Base-by-base conservation (phyloP, 2,113 vertebrate species). In the Actinemys pallida region DNA sequence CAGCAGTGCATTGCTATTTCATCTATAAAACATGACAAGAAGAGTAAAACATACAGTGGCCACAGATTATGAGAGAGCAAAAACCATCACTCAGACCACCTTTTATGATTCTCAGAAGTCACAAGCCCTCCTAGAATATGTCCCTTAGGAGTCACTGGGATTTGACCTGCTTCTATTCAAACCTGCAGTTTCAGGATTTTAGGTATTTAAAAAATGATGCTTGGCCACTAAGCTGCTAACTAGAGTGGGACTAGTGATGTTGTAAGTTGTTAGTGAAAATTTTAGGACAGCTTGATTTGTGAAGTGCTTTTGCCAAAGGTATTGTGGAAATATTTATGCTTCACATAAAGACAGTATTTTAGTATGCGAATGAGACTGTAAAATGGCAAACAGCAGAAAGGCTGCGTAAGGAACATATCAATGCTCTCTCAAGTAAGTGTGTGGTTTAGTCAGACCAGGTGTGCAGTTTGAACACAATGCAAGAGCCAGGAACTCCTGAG, bases 241-340 rank as follows among this genome's bases (percentile, higher is more conserved):
- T 62, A 62, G 13, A 14, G 6, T 14, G 29, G 59, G 29, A 59
- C 22, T 31, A 29, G 57, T 59, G 5, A 31, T 14, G 25, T 6
- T 29, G 29, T 62, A 62, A 62, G 39, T 1, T 49, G 56, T 22
- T 0, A 0, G 24, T 39, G 25, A 20, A 57, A 6, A 1, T 52
- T 75, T 75, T 0, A 57, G 16, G 83, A 39, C 50, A 75, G 4
- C 59, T 35, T 25, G 13, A 17, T 56, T 76, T 14, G 87, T 62
- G 80, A 9, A 0, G 79, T 17, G 50, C 49, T 10, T 52, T 81
- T 53, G 50, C 19, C n/a, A 52, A 24, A 53, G 20, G 31, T 11
- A 57, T 22, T 22, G 20, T 53, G 20, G 76, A 81, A 76, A 6
- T 3, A 10, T 31, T 87, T 16, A 42, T 27, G 53, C 4, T 72